Evolutionary conservation across 2,113 vertebrate genomes (phyloP), one percentile per base, ranked within the genome.

Genomic region (Perca schrenkii): DNA sequence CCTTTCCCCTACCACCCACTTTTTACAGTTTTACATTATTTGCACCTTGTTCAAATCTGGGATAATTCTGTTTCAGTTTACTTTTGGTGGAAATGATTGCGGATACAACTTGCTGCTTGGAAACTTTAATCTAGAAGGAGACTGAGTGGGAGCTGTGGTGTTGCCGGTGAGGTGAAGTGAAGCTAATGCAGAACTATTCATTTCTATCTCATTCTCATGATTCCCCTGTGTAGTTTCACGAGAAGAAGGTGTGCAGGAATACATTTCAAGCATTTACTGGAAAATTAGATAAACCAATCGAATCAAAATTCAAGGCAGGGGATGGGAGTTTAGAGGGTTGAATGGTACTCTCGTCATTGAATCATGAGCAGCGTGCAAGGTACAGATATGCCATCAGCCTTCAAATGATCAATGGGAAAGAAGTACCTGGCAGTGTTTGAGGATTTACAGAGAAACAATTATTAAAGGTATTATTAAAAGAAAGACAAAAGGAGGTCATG

Each of bases 241-340:
- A 83, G 80, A 74, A 66, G 86, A 86, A 91, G 87, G 89, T 93
- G 93, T 82, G 85, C 84, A 84, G 86, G 92, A 94, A 95, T 95
- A 92, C 87, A 94, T 94, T 95, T 95, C 83, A 91, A 90, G 88
- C 89, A 89, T 94, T 94, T 95, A 88, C 92, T 84, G 85, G 84
- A 92, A 94, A 94, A 94, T 94, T 91, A 93, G 91, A 94, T 93
- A 87, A 94, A 95, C 89, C 92, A 91, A 93, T 94, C 53, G 79
- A 91, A 94, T 94, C 86, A 90, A 91, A 92, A 94, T 90, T 82
- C 86, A 86, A 77, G 82, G 87, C 79, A 86, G 80, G 77, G 86
- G 67, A 73, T 47, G 84, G 61, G 74, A 77, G 86, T 90, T 91
- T 88, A 88, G 77, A 80, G 80, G 83, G 88, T 77, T 91, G 89